Percentiles rank a stretch among this genome's conserved stretches.
Evolutionary conservation across 2,888 invertebrate genomes (phyloP).

Genomic region (Cheilosia grossa): DNA sequence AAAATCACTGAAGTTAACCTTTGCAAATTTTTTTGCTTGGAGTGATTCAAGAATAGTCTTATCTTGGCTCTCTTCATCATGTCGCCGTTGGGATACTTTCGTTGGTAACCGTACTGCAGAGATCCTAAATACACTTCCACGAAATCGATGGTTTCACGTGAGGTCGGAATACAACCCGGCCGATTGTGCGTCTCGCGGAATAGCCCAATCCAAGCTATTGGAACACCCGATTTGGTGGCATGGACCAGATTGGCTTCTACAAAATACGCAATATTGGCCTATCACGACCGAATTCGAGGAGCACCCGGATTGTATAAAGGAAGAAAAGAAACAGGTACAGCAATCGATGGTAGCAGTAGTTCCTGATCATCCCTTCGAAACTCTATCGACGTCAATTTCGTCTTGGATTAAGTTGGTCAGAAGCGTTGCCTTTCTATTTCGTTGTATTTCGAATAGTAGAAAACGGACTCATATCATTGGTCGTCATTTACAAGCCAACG

Average conservation of each 20-base stretch:
- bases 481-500: too few relatives aligned
- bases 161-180: background rate
- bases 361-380: too few relatives aligned
- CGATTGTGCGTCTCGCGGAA: background rate
- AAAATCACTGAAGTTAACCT: background rate
- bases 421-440: background rate
- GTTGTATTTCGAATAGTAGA: background rate
- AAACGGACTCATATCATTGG: background rate
- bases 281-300: background rate
- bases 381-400: too few relatives aligned
- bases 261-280: background rate
- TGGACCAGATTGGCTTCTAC: too few relatives aligned
- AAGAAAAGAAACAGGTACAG: constrained; percentile 3
- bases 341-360: background rate
- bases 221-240: too few relatives aligned
- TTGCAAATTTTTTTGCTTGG: constrained; percentile 4
- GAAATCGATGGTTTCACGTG: background rate
- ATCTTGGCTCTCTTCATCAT: background rate
- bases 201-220: too few relatives aligned
- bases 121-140: background rate
- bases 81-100: constrained; percentile 1
- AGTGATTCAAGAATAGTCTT: background rate
- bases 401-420: background rate
- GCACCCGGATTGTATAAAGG: background rate
- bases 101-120: background rate